Base-by-base conservation (phyloP, 2,113 vertebrate species). In the Jacana jacana region DNA sequence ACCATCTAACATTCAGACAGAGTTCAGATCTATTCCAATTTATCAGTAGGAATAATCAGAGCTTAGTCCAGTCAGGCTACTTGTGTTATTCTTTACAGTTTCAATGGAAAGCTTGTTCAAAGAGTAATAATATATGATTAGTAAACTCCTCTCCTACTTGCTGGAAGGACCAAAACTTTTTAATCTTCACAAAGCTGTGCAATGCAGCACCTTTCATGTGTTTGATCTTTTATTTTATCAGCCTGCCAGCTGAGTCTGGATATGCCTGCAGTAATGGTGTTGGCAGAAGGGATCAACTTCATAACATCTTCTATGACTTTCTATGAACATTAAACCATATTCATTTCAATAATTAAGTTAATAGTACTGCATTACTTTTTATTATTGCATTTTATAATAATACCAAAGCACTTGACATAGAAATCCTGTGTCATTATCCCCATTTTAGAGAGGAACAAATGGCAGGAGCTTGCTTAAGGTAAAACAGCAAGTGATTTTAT, bases 41-140 rank as follows among this genome's bases (percentile, higher is more conserved):
- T 84, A 72, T 91, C 58, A 84, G 20, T 64, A 39, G 83, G 81
- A 97, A 95, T 94, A 97, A 92, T 89, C 40, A 84, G 48, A 92
- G 4, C 9, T 89, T 39, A 93, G 37, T 95, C 13, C 25, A 76
- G 25, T 71, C 39, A 87, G 49, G 11, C 31, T 92, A 69, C 78
- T 91, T 87, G 11, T 80, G 63, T 71, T 70, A 61, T 94, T 89
- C 66, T 91, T 89, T 83, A 11, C 17, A 83, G 80, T 86, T 96
- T 91, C 65, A 77, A 27, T 37, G 37, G 28, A 76, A 51, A 4
- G 66, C 35, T 73, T 79, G 44, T 93, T 94, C 93, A 79, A 89
- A 88, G 61, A 49, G 5, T 17, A 91, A 72, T 72, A 69, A 35
- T 60, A 70, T 37, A 13, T 4, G 13, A 61, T 69, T 93, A 91